Base-by-base conservation (phyloP, 2,797 vertebrate species). In the Australoheros facetus region DNA sequence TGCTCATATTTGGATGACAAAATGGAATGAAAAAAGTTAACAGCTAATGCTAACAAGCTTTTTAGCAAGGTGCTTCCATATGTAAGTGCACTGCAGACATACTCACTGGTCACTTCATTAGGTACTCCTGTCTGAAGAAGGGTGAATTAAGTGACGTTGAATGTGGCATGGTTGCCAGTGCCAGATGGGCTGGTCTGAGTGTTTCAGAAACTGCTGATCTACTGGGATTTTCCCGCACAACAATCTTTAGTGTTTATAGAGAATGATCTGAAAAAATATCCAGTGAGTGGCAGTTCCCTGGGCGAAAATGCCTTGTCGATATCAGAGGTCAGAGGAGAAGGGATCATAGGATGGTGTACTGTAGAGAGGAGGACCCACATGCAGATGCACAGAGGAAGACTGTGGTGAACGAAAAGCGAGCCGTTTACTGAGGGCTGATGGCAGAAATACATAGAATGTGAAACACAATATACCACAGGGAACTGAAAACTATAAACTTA, bases 21-120 rank as follows among this genome's bases (percentile, higher is more conserved):
- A 1, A 1, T 45, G 1, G 16, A 64, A 4, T 16, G 1, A 23
- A 45, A 11, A 13, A n/a, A 10, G 19, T 0, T n/a, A 60, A 34
- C 13, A 17, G 39, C 3, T 48, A 28, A 48, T 66, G 23, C 39
- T 19, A 69, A 37, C 62, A 51, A 11, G 62, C 62, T 4, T 48
- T 48, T 30, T 69, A 69, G 26, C 0, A 69, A 69, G 3, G 23
- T 28, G 26, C 5, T 48, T 48, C 39, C 42, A 48, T 28, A 11
- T 54, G 12, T 55, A 21, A n/a, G 19, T 53, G 14, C 60, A 45
- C 39, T 28, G 60, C 8, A 28, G 21, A 64, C 26, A 45, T 45
- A 42, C 11, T 42, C 37, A 26, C 13, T 11, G 21, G 8, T 4
- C 26, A 17, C 60, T 64, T 64, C 17, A 45, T 64, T 45, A 64